Percentiles rank a stretch among this genome's conserved stretches.
These are phyloP conservation scores for Columba janthina DNA, from an alignment of 2,113 vertebrate species.

Conservation along the genomic window DNA sequence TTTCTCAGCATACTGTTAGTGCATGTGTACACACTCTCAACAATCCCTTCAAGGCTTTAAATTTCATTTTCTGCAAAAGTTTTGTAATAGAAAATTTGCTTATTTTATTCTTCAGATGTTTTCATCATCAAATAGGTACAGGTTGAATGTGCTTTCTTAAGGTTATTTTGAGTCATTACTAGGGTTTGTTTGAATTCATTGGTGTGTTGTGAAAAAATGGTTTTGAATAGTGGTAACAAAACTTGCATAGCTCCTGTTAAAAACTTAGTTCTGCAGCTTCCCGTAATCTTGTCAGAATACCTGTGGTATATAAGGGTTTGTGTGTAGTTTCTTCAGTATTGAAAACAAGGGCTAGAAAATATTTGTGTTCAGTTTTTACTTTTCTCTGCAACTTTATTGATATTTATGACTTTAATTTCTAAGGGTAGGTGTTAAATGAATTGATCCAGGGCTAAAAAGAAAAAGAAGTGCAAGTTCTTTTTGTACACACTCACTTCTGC, in stretches of 20 bases:
- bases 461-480: background rate
- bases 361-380: background rate
- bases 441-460: background rate
- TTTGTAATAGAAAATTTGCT: background rate
- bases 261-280: background rate
- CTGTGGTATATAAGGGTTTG: background rate
- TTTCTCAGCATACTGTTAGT: background rate
- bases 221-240: background rate
- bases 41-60: background rate
- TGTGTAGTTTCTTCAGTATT: background rate
- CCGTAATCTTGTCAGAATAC: background rate
- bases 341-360: background rate
- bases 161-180: background rate
- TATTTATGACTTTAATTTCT: background rate
- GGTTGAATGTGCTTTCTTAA: background rate
- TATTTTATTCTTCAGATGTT: background rate
- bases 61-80: background rate
- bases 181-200: background rate
- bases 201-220: background rate
- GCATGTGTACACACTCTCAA: rapidly evolving
- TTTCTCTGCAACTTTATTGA: background rate
- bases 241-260: background rate
- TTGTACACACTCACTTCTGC: background rate
- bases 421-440: background rate
- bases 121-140: background rate